These are phyloP conservation scores for Mastigias papua DNA, from an alignment of 30 jellyfish, hydroid and myxozoan genomes.

Conservation along the genomic window DNA sequence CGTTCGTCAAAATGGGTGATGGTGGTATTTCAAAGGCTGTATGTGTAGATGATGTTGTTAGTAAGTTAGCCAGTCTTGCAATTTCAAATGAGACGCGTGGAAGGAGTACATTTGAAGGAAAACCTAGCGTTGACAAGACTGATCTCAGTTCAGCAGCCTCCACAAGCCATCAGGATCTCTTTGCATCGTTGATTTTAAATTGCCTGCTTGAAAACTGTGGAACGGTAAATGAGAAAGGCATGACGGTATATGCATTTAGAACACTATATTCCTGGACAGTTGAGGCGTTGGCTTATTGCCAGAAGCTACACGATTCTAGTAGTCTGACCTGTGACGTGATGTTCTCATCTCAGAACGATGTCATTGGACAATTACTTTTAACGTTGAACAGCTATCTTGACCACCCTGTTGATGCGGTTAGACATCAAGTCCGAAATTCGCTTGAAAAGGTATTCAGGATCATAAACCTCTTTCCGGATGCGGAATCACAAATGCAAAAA, in stretches of 20 bases:
- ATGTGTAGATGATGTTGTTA: not conserved
- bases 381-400: conserved; percentile 68
- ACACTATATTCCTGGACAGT: conserved; percentile 68
- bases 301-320: not conserved
- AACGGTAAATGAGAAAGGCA: conserved; percentile 63
- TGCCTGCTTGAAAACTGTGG: conserved; percentile 48
- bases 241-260: conserved; percentile 72
- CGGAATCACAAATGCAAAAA: conserved; percentile 25
- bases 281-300: conserved; percentile 61
- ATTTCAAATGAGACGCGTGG: not conserved
- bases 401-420: conserved; percentile 91
- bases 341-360: conserved; percentile 32
- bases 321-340: not conserved
- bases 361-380: conserved; percentile 36
- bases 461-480: conserved; percentile 74
- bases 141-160: not conserved
- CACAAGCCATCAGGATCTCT: conserved; percentile 3
- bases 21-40: not conserved
- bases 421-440: conserved; percentile 78
- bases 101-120: not conserved
- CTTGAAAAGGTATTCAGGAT: conserved; percentile 66
- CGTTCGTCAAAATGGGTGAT: not conserved
- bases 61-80: not conserved
- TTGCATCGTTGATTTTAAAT: conserved; percentile 19
- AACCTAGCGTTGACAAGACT: not conserved